phyloP scores from a whole-genome alignment of 2,113 vertebrate genomes.

The Calidris pygmaea region DNA sequence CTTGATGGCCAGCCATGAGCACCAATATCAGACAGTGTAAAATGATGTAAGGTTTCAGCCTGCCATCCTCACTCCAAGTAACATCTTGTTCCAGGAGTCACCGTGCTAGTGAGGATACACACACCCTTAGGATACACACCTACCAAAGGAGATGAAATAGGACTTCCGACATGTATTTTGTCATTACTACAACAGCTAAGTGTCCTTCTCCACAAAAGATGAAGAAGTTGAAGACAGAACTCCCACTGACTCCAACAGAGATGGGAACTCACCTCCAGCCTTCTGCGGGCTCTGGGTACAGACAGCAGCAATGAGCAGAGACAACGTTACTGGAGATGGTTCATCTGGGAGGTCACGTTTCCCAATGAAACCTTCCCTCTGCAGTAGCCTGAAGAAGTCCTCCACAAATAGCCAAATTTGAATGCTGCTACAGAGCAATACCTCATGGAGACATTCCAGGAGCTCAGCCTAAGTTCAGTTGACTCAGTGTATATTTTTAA shows the following conservation, averaged over 20 bases:
- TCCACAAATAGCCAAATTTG: neutral
- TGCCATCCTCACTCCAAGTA: neutral
- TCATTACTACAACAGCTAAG: fast-evolving
- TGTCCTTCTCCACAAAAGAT: neutral
- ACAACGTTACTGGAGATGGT: fast-evolving
- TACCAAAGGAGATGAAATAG: neutral
- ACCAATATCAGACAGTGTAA: neutral
- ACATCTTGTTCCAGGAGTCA: neutral
- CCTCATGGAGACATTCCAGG: fast-evolving
- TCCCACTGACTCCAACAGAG: neutral
- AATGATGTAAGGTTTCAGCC: neutral
- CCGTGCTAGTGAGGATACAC: fast-evolving
- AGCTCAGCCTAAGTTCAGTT: neutral
- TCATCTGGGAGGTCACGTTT: neutral
- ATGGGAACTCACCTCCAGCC: neutral
- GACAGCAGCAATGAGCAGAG: neutral
- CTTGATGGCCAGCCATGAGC: neutral
- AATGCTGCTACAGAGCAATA: fast-evolving
- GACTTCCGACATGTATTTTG: neutral
- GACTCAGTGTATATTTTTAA: neutral
- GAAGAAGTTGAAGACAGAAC: neutral
- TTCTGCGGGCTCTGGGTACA: fast-evolving
- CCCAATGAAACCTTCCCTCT: neutral
- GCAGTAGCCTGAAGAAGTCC: neutral
- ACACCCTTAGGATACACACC: neutral